Percentiles rank a stretch among this genome's conserved stretches.
Conservation (phyloP, 2,113 vertebrate genomes). For the Blennius ocellaris region DNA sequence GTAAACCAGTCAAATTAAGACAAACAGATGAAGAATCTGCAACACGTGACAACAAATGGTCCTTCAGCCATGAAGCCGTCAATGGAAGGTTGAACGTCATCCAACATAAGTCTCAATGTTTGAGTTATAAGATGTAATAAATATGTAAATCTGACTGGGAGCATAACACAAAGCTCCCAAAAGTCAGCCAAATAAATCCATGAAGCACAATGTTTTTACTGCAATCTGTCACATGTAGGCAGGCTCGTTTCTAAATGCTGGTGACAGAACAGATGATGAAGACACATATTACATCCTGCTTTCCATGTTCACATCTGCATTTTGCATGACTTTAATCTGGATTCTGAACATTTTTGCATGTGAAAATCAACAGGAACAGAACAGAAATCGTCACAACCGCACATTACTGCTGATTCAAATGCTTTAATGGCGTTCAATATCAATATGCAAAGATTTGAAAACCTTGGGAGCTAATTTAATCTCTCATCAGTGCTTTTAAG, state of each 20-base stretch:
- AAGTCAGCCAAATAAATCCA: too few relatives aligned
- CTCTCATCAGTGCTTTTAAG: too few relatives aligned
- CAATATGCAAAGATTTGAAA: too few relatives aligned
- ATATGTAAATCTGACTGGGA: constrained; percentile 1
- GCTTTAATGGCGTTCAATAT: too few relatives aligned
- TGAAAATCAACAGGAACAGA: neutral
- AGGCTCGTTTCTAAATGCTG: too few relatives aligned
- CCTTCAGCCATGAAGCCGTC: constrained; percentile 19
- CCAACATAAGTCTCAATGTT: constrained; percentile 29
- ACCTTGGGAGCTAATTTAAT: too few relatives aligned
- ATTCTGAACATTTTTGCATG: neutral
- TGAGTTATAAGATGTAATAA: constrained; percentile 11
- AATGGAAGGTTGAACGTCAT: constrained; percentile 26
- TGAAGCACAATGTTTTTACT: too few relatives aligned
- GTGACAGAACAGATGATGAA: neutral
- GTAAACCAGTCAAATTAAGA: constrained; percentile 9
- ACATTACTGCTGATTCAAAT: neutral
- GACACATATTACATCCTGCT: neutral
- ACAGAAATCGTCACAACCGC: neutral
- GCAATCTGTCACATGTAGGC: too few relatives aligned
- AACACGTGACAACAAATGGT: constrained; percentile 36
- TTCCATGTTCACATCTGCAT: neutral
- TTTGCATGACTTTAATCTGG: neutral
- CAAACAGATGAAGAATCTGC: constrained; percentile 32
- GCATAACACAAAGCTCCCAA: too few relatives aligned